Percentiles rank a stretch among this genome's conserved stretches.
Conservation (phyloP, 2,888 invertebrate genomes). For the Callinectes sapidus region DNA sequence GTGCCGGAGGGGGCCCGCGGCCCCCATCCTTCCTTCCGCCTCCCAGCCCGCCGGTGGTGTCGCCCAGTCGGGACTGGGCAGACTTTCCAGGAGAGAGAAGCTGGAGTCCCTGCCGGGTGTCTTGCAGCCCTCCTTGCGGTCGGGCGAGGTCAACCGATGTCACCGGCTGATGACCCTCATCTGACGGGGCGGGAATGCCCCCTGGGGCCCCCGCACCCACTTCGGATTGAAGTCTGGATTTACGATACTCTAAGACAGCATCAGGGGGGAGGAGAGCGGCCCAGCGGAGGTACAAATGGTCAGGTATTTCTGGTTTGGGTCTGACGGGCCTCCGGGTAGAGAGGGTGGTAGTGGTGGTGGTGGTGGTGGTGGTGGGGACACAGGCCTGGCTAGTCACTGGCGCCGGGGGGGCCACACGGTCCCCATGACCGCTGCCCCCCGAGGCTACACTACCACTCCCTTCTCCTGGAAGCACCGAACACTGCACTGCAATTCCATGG, state of each 20-base stretch:
- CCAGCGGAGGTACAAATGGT: slow-evolving; percentile 67
- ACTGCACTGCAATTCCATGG: slow-evolving; percentile 60
- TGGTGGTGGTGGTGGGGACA: slow-evolving; percentile 27
- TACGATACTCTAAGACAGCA: slow-evolving; percentile 45
- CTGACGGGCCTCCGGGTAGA: slow-evolving; percentile 55
- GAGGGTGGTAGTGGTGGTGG: slow-evolving; percentile 28
- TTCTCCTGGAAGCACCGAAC: slow-evolving; percentile 60
- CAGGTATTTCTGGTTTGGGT: slow-evolving; percentile 68
- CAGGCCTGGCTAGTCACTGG: slow-evolving; percentile 45
- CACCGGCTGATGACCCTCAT: slow-evolving; percentile 55
- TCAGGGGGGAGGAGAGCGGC: slow-evolving; percentile 60
- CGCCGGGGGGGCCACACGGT: slow-evolving; percentile 73
- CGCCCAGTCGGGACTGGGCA: slow-evolving; percentile 83
- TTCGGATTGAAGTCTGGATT: slow-evolving; percentile 31
- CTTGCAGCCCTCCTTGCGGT: slow-evolving; percentile 33
- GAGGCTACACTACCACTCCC: slow-evolving; percentile 58
- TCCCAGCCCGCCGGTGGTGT: slow-evolving; percentile 72
- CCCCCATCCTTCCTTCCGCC: slow-evolving; percentile 73
- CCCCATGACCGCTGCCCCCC: slow-evolving; percentile 73
- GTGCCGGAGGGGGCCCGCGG: slow-evolving; percentile 77
- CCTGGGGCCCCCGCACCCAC: slow-evolving; percentile 51
- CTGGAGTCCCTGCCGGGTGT: slow-evolving; percentile 23
- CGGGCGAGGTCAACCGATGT: slow-evolving; percentile 47
- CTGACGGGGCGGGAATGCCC: slow-evolving; percentile 53
- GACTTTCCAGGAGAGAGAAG: slow-evolving; percentile 54